Evolutionary conservation across 2,888 invertebrate genomes (phyloP).

Genomic region (Meta bourneti): DNA sequence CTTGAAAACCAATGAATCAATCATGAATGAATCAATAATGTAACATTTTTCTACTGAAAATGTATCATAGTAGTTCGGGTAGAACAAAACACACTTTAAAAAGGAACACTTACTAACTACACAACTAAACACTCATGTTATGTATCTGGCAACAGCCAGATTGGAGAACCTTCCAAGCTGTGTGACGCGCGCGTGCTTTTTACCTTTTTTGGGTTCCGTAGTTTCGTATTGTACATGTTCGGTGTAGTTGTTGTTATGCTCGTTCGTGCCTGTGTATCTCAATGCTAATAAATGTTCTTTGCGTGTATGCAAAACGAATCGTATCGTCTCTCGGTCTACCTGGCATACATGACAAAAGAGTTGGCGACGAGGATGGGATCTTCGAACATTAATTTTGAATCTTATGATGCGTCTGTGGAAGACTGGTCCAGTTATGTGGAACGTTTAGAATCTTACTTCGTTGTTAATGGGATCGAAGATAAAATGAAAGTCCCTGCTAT

Average conservation of each 20-base stretch:
- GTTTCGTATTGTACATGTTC: constrained; percentile 53
- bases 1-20: too few relatives aligned
- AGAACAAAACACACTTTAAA: too few relatives aligned
- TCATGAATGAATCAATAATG: too few relatives aligned
- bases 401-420: constrained; percentile 62
- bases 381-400: constrained; percentile 63
- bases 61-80: too few relatives aligned
- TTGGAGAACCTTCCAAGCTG: constrained; percentile 52
- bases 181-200: constrained; percentile 27
- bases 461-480: constrained; percentile 62
- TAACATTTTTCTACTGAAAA: too few relatives aligned
- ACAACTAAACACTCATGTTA: too few relatives aligned
- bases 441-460: constrained; percentile 63
- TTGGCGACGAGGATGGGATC: constrained; percentile 62
- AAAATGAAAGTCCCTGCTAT: constrained; percentile 65
- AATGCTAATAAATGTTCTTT: constrained; percentile 62
- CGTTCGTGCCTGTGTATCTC: constrained; percentile 54
- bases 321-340: constrained; percentile 61
- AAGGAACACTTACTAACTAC: too few relatives aligned
- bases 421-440: constrained; percentile 64
- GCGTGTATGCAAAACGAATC: constrained; percentile 62
- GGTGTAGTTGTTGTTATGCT: constrained; percentile 58
- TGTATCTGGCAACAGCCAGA: constrained; percentile 60
- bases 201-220: too few relatives aligned
- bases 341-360: constrained; percentile 57